phyloP scores from a whole-genome alignment of 2,888 invertebrate species.

The Xylocampa areola region DNA sequence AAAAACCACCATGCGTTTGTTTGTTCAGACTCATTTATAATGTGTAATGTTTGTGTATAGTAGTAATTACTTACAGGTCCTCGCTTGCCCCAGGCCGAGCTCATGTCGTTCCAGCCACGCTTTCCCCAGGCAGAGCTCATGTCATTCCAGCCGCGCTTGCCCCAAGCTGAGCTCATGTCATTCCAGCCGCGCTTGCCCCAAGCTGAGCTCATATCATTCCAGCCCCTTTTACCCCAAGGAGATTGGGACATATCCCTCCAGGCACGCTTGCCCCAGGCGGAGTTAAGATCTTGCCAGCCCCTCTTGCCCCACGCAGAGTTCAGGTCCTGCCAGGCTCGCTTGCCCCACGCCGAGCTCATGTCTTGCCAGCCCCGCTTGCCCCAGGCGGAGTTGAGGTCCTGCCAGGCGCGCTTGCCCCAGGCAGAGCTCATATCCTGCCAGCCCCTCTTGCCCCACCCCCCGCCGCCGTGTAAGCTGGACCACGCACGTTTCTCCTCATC shows the following conservation, averaged over 20 bases:
- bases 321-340: slow-evolving; percentile 90
- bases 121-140: slow-evolving; percentile 89
- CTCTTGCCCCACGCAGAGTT: slow-evolving; percentile 90
- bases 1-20: too few species aligned
- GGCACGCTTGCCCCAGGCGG: slow-evolving; percentile 90
- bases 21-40: background rate
- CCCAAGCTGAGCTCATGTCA: slow-evolving; percentile 87
- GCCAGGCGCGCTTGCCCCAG: slow-evolving; percentile 91
- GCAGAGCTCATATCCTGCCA: slow-evolving; percentile 89
- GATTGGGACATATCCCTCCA: slow-evolving; percentile 88
- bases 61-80: slow-evolving; percentile 78
- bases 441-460: slow-evolving; percentile 90
- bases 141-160: slow-evolving; percentile 90
- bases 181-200: slow-evolving; percentile 91
- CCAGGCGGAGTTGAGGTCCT: slow-evolving; percentile 88
- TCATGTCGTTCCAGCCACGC: slow-evolving; percentile 90
- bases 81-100: slow-evolving; percentile 90
- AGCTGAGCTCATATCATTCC: slow-evolving; percentile 87
- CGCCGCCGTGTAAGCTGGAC: slow-evolving; percentile 89
- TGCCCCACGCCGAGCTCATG: slow-evolving; percentile 86
- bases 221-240: slow-evolving; percentile 90
- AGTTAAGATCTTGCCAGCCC: slow-evolving; percentile 89
- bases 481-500: slow-evolving; percentile 91
- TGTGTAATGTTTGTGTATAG: background rate
- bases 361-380: slow-evolving; percentile 91